A percentile compares a stretch with the other conserved stretches of the same genome.
Evolutionary conservation across 2,113 vertebrate species (phyloP).

Genomic region (Corythornis cristatus): DNA sequence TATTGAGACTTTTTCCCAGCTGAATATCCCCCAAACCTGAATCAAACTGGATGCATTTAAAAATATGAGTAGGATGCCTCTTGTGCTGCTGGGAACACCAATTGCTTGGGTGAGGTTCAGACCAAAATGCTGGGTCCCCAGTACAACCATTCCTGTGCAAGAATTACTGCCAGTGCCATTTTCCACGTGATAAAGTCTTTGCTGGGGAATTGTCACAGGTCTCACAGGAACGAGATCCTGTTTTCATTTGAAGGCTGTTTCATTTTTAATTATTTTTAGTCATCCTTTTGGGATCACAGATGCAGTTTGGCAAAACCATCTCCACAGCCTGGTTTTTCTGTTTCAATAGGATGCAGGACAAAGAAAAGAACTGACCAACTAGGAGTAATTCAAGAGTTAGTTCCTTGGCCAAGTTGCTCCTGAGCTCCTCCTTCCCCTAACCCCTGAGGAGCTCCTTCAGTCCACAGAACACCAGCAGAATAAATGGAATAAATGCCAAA

Average conservation of each 20-base stretch:
- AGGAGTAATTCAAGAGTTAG: neutral
- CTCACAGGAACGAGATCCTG: neutral
- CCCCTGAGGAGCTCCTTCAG: neutral
- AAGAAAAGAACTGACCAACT: neutral
- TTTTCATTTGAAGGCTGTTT: neutral
- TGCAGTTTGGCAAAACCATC: neutral
- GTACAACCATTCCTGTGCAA: neutral
- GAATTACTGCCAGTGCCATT: neutral
- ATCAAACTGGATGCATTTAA: neutral
- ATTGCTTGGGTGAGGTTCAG: neutral
- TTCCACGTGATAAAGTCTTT: neutral
- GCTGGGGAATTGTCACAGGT: neutral
- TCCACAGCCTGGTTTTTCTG: neutral
- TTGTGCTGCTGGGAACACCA: neutral
- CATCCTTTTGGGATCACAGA: neutral
- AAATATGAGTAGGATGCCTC: neutral
- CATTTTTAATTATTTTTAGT: neutral
- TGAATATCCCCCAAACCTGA: neutral
- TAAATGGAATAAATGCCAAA: neutral
- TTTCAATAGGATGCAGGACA: neutral
- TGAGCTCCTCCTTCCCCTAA: neutral
- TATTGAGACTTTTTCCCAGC: neutral
- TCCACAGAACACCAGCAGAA: neutral
- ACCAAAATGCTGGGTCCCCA: neutral
- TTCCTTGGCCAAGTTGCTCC: neutral